phyloP scores from a whole-genome alignment of 2,113 vertebrate genomes.

The Labrus mixtus region DNA sequence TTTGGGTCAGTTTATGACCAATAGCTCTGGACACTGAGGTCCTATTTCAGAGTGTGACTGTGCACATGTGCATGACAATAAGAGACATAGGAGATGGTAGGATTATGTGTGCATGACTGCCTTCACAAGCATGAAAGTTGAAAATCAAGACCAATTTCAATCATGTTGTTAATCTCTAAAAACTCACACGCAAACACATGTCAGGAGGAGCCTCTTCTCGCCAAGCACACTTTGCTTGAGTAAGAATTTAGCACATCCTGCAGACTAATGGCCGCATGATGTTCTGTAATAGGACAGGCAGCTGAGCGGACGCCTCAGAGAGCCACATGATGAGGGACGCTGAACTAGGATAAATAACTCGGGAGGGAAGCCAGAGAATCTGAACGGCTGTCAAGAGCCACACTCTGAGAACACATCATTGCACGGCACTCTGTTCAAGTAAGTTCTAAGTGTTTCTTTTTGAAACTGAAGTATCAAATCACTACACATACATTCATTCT shows the following conservation, averaged over 20 bases:
- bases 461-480: not conserved
- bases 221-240: not conserved
- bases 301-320: conserved; percentile 1
- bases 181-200: not conserved
- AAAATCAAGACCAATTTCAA: conserved; percentile 32
- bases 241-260: conserved; percentile 36
- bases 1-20: not conserved
- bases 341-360: not conserved
- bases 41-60: not conserved
- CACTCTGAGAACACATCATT: not conserved
- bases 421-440: not conserved
- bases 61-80: not conserved
- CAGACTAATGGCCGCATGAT: conserved; percentile 11
- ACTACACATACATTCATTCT: not conserved
- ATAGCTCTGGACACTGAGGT: not conserved
- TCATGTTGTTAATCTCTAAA: not conserved
- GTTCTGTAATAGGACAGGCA: conserved; percentile 29
- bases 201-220: not conserved
- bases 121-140: not conserved
- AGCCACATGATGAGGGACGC: conserved; percentile 23
- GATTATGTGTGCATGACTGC: not conserved
- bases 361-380: not conserved
- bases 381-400: not conserved
- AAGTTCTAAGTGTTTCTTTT: not conserved
- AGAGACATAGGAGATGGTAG: not conserved